phyloP scores from a whole-genome alignment of 1,140 invertebrate genomes.

The Macrobrachium rosenbergii region DNA sequence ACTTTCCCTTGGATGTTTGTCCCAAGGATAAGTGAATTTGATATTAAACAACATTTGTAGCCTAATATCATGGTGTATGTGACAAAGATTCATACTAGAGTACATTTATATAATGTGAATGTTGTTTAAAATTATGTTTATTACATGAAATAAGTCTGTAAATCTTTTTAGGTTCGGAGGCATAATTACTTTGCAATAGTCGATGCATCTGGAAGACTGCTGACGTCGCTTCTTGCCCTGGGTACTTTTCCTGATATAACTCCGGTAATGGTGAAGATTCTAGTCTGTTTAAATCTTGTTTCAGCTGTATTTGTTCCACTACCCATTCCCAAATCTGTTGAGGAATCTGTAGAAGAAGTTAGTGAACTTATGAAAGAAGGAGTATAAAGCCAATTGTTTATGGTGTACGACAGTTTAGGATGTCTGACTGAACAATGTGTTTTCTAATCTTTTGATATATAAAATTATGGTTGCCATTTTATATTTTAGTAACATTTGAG shows the following conservation, averaged over 20 bases:
- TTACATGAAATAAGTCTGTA: too few relatives aligned
- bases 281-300: conserved; percentile 57
- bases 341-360: conserved; percentile 27
- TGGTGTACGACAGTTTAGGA: too few relatives aligned
- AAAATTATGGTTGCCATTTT: too few relatives aligned
- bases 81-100: neutral
- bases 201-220: conserved; percentile 50
- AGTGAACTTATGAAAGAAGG: conserved; percentile 42
- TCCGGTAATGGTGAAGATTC: conserved; percentile 35
- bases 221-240: conserved; percentile 57
- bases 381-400: neutral
- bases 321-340: neutral
- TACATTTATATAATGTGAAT: neutral
- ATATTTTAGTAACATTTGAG: too few relatives aligned
- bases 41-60: too few relatives aligned
- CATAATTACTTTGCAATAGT: conserved; percentile 52
- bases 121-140: neutral
- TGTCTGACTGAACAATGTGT: too few relatives aligned
- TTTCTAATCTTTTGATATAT: too few relatives aligned
- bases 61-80: too few relatives aligned
- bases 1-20: too few relatives aligned
- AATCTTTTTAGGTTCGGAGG: conserved; percentile 49
- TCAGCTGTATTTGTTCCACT: conserved; percentile 59
- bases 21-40: too few relatives aligned
- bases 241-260: conserved; percentile 55